Evolutionary conservation across 1,140 invertebrate species (phyloP), one percentile per base, ranked within the genome.

Genomic region (Megalonaias nervosa): DNA sequence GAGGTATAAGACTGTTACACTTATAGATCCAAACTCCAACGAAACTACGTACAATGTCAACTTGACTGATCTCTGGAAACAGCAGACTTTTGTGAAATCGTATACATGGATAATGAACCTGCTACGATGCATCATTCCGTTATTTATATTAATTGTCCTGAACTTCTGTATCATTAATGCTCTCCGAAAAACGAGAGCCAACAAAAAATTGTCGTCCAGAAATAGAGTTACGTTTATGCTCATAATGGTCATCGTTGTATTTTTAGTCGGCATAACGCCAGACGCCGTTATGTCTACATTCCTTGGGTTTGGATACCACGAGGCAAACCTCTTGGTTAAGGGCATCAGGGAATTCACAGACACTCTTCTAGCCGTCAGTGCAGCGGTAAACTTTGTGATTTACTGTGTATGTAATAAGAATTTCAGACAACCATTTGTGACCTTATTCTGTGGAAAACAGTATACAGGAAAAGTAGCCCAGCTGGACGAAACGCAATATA

Each of bases 331-430:
- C 75, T 80, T 93, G 12, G 83, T 92, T 2, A 82, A 86, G 72
- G 93, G 92, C 21, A 88, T 95, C 14, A 93, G 94, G 6, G 95
- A 95, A 89, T 93, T 95, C 38, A 95, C 93, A 38, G 96, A 96
- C 88, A 92, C 94, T 48, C 88, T 96, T 38, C 89, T 95, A n/a
- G 92, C 93, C 19, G 90, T 95, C 59, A 95, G 96, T 90, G 94
- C 95, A 2, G 91, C 91, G 11, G 92, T 93, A 11, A 96, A 95
- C 90, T 96, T 96, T 91, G 91, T 96, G 62, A 91, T 96, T 62
- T 96, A 96, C 88, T 95, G 94, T 84, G 93, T 93, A 55, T 92
- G 95, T 83, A 95, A 94, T 80, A 94, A 94, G 85, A 94, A 94
- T 79, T 96, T 95, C 89, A 82, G 84, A 79, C 76, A 77, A 23